Percentiles rank a stretch among this genome's conserved stretches.
phyloP scores from a whole-genome alignment of 1,140 invertebrate species.

The Drepana arcuata region DNA sequence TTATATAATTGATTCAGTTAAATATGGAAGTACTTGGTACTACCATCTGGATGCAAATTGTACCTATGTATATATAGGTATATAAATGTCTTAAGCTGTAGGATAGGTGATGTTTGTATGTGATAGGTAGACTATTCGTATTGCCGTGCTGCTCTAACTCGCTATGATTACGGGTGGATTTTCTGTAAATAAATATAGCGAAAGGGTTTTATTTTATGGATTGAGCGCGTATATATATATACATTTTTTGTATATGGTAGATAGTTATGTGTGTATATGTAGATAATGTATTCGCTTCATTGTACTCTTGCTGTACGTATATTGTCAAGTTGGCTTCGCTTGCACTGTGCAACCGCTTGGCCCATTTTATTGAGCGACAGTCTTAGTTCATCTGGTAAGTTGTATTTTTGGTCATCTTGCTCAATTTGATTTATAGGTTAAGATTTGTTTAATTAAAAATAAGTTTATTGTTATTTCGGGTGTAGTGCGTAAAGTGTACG shows the following conservation, averaged over 20 bases:
- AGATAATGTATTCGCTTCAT: constrained; percentile 35
- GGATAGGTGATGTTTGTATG: constrained; percentile 13
- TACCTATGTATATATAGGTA: constrained; percentile 26
- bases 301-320: constrained; percentile 30
- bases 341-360: constrained; percentile 25
- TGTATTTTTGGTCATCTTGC: no score
- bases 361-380: constrained; percentile 21
- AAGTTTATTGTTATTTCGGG: no score
- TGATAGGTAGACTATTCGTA: constrained; percentile 12
- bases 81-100: constrained; percentile 16
- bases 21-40: constrained; percentile 27
- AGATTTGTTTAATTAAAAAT: no score
- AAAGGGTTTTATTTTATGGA: constrained; percentile 12
- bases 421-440: no score
- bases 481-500: no score
- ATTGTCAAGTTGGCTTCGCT: constrained; percentile 27
- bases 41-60: constrained; percentile 37
- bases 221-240: constrained; percentile 10
- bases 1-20: constrained; percentile 23
- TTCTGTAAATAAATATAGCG: constrained; percentile 15
- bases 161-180: constrained; percentile 10
- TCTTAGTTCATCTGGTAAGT: no score
- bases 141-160: constrained; percentile 22
- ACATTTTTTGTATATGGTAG: no score
- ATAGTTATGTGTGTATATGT: constrained; percentile 8